Percentiles rank a stretch among this genome's conserved stretches.
phyloP scores from a whole-genome alignment of 2,113 vertebrate species.

The Dipodomys stephensi region DNA sequence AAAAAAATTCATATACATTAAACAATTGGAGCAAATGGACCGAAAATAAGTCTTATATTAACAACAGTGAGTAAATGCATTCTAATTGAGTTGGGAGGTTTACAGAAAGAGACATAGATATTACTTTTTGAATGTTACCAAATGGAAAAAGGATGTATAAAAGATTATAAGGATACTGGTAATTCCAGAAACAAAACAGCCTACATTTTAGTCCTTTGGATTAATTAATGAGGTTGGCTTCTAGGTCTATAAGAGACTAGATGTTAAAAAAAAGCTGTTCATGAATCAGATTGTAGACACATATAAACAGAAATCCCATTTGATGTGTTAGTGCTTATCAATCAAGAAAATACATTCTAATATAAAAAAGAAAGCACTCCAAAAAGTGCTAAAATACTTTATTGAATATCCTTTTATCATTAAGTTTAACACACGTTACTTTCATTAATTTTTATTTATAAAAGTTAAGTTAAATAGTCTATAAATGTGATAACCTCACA shows the following conservation, averaged over 20 bases:
- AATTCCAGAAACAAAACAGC: constrained; percentile 23
- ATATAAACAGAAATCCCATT: constrained; percentile 3
- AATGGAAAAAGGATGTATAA: constrained; percentile 18
- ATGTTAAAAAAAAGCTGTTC: constrained; percentile 28
- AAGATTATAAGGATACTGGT: constrained; percentile 1
- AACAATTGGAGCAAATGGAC: too few species aligned
- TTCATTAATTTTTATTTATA: constrained; percentile 60
- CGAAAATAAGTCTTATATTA: too few species aligned
- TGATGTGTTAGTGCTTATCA: constrained; percentile 23
- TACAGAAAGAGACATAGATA: background rate
- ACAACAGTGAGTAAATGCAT: constrained; percentile 29
- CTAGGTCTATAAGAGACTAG: constrained; percentile 13
- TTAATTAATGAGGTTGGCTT: constrained; percentile 54
- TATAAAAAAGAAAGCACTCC: constrained; percentile 51
- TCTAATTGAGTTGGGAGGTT: background rate
- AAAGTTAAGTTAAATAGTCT: constrained; percentile 45
- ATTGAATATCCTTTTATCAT: constrained; percentile 39
- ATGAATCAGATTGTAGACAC: background rate
- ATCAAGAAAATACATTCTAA: constrained; percentile 51
- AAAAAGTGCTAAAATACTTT: constrained; percentile 34
- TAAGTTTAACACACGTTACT: constrained; percentile 42
- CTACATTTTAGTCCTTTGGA: constrained; percentile 44
- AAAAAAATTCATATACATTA: background rate
- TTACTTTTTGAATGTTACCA: constrained; percentile 50
- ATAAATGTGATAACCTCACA: constrained; percentile 39